A percentile compares a stretch with the other conserved stretches of the same genome.
Conservation (phyloP, 64 coral and sea anemone species). For the Anthopleura sola region DNA sequence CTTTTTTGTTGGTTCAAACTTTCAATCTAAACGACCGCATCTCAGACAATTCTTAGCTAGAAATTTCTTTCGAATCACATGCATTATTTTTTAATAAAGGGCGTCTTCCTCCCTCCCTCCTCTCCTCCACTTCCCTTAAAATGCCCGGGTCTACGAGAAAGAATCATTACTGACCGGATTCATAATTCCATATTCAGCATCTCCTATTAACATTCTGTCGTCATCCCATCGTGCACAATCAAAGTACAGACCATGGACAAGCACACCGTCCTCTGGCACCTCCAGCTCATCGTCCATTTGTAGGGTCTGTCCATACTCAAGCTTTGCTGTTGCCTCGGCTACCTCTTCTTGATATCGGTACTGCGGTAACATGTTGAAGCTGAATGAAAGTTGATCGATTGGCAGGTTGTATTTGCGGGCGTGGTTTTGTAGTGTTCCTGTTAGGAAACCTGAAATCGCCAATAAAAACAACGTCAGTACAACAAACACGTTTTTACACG, state of each 20-base stretch:
- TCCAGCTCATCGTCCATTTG: slow-evolving; percentile 71
- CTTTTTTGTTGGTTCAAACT: no score
- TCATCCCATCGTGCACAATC: slow-evolving; percentile 91
- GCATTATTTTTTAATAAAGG: no score
- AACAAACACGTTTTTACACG: no score
- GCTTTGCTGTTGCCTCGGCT: slow-evolving; percentile 63
- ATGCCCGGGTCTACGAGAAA: neutral
- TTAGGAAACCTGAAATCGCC: slow-evolving; percentile 70
- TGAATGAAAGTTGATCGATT: slow-evolving; percentile 95
- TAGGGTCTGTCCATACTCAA: slow-evolving; percentile 63
- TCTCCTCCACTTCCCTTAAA: no score
- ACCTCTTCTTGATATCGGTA: slow-evolving; percentile 96
- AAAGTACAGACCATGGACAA: slow-evolving; percentile 90
- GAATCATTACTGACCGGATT: slow-evolving; percentile 70
- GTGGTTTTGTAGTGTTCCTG: slow-evolving; percentile 96
- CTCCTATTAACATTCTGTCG: slow-evolving; percentile 82
- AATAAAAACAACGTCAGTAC: no score
- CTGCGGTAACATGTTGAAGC: slow-evolving; percentile 66
- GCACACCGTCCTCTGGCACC: slow-evolving; percentile 73
- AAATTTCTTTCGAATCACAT: no score
- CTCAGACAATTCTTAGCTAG: no score
- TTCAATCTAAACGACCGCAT: no score
- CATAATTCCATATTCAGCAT: slow-evolving; percentile 85
- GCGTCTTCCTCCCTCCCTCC: no score
- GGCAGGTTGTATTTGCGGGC: slow-evolving; percentile 98